phyloP scores from a whole-genome alignment of 2,113 vertebrate species.

The Argyrosomus japonicus region DNA sequence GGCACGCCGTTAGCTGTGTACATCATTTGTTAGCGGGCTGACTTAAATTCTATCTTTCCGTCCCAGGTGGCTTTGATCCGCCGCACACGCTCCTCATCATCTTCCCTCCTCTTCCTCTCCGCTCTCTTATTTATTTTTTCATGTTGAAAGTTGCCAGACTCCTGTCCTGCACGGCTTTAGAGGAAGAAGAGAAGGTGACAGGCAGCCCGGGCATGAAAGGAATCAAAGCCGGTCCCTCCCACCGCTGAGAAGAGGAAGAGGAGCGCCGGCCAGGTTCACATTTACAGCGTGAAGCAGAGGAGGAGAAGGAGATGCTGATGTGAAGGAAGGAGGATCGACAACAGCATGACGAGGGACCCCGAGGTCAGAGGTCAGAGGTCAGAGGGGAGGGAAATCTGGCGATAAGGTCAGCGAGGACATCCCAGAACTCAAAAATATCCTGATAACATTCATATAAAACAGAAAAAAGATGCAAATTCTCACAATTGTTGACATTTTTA shows the following conservation, averaged over 20 bases:
- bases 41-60: slow-evolving; percentile 81
- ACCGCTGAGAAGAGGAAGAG: slow-evolving; percentile 1
- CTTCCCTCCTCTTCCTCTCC: slow-evolving; percentile 33
- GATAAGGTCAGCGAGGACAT: no score
- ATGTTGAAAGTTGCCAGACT: slow-evolving; percentile 73
- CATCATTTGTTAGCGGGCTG: slow-evolving; percentile 79
- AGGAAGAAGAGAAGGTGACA: slow-evolving; percentile 56
- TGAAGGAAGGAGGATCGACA: neutral
- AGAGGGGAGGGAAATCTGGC: neutral
- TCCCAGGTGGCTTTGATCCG: slow-evolving; percentile 80
- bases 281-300: neutral
- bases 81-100: slow-evolving; percentile 46
- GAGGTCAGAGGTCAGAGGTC: slow-evolving; percentile 25
- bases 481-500: no score
- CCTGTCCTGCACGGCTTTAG: slow-evolving; percentile 58
- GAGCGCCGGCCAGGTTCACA: slow-evolving; percentile 25
- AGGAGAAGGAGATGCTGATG: neutral
- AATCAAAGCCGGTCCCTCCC: slow-evolving; percentile 53
- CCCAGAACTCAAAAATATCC: no score
- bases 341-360: no score
- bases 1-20: slow-evolving; percentile 68
- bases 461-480: no score
- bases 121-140: slow-evolving; percentile 44
- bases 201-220: slow-evolving; percentile 51
- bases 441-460: no score